phyloP scores from a whole-genome alignment of 2,888 invertebrate species.

The Scotopteryx bipunctaria region DNA sequence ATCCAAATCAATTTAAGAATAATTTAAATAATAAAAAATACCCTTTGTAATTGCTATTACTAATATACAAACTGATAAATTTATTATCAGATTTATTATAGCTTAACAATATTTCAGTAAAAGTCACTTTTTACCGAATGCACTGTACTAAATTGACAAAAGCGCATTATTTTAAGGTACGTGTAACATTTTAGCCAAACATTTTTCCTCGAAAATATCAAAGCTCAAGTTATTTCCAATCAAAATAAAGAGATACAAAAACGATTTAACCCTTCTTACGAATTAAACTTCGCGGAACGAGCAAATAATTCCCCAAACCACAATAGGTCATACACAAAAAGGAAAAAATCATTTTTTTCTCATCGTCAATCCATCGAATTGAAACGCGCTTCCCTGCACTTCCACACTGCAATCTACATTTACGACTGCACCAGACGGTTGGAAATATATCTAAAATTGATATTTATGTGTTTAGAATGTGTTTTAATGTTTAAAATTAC shows the following conservation, averaged over 20 bases:
- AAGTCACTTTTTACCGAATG: too few relatives aligned
- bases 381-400: slow-evolving; percentile 21
- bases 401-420: slow-evolving; percentile 16
- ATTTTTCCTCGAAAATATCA: not conserved
- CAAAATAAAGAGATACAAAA: slow-evolving; percentile 10
- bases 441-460: slow-evolving; percentile 27
- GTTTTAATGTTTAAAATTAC: slow-evolving; percentile 38
- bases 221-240: not conserved
- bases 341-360: slow-evolving; percentile 68
- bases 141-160: too few relatives aligned
- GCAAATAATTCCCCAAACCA: slow-evolving; percentile 46
- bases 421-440: slow-evolving; percentile 40
- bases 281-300: slow-evolving; percentile 24
- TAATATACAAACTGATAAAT: too few relatives aligned
- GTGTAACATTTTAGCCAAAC: not conserved
- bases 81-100: too few relatives aligned
- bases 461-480: slow-evolving; percentile 18
- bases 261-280: slow-evolving; percentile 6
- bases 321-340: slow-evolving; percentile 50
- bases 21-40: too few relatives aligned
- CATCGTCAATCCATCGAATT: slow-evolving; percentile 47
- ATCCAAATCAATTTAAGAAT: too few relatives aligned
- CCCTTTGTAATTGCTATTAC: too few relatives aligned
- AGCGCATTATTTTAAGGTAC: too few relatives aligned
- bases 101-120: too few relatives aligned